phyloP scores from a whole-genome alignment of 2,113 vertebrate genomes.

The Diphyllodes magnificus region DNA sequence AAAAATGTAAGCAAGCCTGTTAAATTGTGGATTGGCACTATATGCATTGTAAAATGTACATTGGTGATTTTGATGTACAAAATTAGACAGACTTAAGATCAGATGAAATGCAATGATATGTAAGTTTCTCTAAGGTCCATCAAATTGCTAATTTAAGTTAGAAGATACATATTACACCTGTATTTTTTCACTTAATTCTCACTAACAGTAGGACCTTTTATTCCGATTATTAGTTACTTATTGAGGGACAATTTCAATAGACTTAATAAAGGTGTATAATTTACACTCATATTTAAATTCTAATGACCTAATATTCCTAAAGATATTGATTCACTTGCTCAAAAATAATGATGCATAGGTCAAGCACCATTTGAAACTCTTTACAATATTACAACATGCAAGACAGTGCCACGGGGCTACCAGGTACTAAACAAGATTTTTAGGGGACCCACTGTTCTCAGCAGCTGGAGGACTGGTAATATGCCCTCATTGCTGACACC shows the following conservation, averaged over 20 bases:
- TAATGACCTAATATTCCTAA: not conserved
- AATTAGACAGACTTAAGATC: not conserved
- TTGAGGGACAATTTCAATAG: not conserved
- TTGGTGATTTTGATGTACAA: not conserved
- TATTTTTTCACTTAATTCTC: not conserved
- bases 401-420: not conserved
- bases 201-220: not conserved
- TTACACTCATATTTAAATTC: not conserved
- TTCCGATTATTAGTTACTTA: not conserved
- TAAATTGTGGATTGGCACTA: not conserved
- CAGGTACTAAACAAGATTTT: not conserved
- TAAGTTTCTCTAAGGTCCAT: not conserved
- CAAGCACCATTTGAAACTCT: not conserved
- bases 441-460: not conserved
- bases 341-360: not conserved
- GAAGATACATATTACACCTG: not conserved
- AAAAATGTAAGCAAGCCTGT: not conserved
- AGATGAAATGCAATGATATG: not conserved
- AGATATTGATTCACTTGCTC: not conserved
- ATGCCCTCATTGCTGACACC: not conserved
- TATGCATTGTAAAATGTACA: not conserved
- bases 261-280: not conserved
- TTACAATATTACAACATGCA: not conserved
- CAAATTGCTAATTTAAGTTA: not conserved
- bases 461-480: not conserved